These are phyloP conservation scores for Centropristis striata DNA, from an alignment of 2,113 vertebrate genomes.

Conservation along the genomic window DNA sequence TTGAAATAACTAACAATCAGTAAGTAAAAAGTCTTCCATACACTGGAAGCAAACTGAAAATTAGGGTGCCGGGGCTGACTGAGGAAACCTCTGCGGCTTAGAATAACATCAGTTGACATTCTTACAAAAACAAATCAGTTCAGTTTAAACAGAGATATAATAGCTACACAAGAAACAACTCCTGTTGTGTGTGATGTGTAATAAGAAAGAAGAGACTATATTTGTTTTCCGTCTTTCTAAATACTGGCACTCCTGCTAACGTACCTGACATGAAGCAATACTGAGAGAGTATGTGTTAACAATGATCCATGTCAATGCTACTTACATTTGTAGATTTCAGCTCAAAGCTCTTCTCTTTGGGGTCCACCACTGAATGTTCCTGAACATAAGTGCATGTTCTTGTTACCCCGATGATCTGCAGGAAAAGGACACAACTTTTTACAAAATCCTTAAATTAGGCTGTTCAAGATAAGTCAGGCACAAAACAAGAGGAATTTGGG, in stretches of 20 bases:
- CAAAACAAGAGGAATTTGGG: neutral
- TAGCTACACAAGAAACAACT: no score
- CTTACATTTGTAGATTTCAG: slow-evolving; percentile 96
- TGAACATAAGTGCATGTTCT: slow-evolving; percentile 94
- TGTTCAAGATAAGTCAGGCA: neutral
- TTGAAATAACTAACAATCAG: neutral
- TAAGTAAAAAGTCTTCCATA: neutral
- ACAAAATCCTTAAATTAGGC: neutral
- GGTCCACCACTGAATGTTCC: slow-evolving; percentile 96
- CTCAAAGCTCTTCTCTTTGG: slow-evolving; percentile 91
- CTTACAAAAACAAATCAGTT: neutral
- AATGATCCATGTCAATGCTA: slow-evolving; percentile 27
- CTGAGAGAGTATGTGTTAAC: neutral
- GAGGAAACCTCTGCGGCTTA: neutral
- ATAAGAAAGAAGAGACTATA: no score
- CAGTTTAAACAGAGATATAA: no score
- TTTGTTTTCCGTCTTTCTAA: neutral
- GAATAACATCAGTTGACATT: neutral
- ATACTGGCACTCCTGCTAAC: neutral
- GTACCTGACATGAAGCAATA: neutral
- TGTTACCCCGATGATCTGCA: slow-evolving; percentile 92
- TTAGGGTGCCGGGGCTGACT: neutral
- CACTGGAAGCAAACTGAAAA: neutral
- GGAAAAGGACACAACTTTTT: slow-evolving; percentile 25
- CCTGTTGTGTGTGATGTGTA: no score